Conservation (phyloP, 2,113 vertebrate genomes). For the Sisor rabdophorus region DNA sequence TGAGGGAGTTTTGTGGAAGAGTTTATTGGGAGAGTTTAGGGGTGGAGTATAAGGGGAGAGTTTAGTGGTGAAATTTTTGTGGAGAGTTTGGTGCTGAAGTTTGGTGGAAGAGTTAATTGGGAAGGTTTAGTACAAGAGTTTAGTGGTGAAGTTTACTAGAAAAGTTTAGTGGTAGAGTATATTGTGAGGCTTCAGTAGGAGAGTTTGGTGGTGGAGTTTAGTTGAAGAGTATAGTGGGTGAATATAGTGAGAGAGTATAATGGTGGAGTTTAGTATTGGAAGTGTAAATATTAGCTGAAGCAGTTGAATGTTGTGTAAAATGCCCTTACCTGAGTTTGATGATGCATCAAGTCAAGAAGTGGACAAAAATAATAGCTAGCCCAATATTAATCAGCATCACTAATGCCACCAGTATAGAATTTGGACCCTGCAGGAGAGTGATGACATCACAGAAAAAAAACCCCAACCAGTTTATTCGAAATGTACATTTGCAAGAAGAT, state of each 20-base stretch:
- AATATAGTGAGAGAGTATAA: too few species aligned
- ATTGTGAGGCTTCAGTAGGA: too few species aligned
- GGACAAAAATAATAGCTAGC: conserved; percentile 96
- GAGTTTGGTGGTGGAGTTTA: too few species aligned
- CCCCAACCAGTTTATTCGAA: neutral
- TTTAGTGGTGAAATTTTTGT: too few species aligned
- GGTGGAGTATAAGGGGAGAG: too few species aligned
- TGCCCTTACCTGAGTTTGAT: conserved; percentile 80
- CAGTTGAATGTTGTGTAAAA: neutral
- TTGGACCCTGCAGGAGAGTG: conserved; percentile 79
- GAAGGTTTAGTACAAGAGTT: neutral
- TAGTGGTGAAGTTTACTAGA: neutral
- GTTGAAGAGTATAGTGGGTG: too few species aligned
- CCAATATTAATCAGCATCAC: conserved; percentile 98
- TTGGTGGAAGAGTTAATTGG: neutral
- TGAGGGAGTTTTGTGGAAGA: too few species aligned
- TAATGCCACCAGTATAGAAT: conserved; percentile 89
- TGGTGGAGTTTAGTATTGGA: too few species aligned
- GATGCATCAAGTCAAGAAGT: conserved; percentile 94
- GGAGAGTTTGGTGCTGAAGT: too few species aligned
- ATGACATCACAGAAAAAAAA: neutral
- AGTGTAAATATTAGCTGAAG: neutral
- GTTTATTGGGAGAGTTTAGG: too few species aligned
- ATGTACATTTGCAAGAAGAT: neutral
- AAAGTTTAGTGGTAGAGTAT: neutral